Evolutionary conservation across 1,140 invertebrate genomes (phyloP), one percentile per base, ranked within the genome.

Genomic region (Polypedilum vanderplanki): DNA sequence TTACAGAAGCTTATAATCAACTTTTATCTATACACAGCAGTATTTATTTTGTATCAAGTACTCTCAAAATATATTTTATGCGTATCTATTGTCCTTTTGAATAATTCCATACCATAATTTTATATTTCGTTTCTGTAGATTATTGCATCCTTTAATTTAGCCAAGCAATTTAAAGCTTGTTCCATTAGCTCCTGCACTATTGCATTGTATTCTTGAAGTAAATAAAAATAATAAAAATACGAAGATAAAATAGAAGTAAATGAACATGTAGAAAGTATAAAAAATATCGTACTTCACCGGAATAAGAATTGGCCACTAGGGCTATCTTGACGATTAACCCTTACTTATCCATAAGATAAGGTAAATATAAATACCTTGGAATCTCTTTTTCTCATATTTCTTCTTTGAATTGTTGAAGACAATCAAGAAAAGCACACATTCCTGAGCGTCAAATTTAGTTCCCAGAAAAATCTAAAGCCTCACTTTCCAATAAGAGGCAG

Each of bases 131-230:
- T 85, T 99, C n/a, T n/a, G n/a, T n/a, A n/a, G n/a, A n/a, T n/a
- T n/a, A n/a, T n/a, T n/a, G n/a, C n/a, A n/a, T n/a, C n/a, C n/a
- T n/a, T n/a, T n/a, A n/a, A n/a, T n/a, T n/a, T n/a, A n/a, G n/a
- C n/a, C n/a, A n/a, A n/a, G n/a, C n/a, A n/a, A n/a, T n/a, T 99
- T n/a, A 99, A 84, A 10, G 98, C 97, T 99, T 99, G 1, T 97
- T 99, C 98, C 98, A 99, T 80, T 98, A n/a, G 95, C 80, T 99
- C 98, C 84, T 98, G n/a, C 96, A 0, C 95, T 98, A 85, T 98
- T 99, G 79, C 98, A 95, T 84, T 98, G 95, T 78, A 97, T 97
- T 85, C 93, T n/a, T 95, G 79, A 33, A 87, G 88, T 75, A 75
- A 75, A 77, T n/a, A n/a, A n/a, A n/a, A n/a, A n/a, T n/a, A n/a